These are phyloP conservation scores for Bostrychus sinensis DNA, from an alignment of 2,113 vertebrate species.

Conservation along the genomic window DNA sequence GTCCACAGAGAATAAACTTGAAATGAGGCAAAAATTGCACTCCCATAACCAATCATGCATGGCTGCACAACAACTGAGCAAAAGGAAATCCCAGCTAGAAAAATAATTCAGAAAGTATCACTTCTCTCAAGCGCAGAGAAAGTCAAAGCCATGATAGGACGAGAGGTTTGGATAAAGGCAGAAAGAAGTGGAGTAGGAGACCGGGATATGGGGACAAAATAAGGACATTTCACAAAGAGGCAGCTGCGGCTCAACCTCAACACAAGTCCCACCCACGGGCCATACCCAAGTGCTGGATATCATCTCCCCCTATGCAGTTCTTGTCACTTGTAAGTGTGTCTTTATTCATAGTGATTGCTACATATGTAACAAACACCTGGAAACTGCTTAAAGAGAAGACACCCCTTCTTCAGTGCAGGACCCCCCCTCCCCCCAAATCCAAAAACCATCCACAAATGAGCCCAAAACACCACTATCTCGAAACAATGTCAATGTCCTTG, in stretches of 20 bases:
- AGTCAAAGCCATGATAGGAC: conserved; percentile 15
- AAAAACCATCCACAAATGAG: conserved; percentile 36
- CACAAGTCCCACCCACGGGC: conserved; percentile 60
- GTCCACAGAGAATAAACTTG: conserved; percentile 86
- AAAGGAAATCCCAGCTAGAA: conserved; percentile 56
- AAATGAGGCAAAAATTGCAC: conserved; percentile 49
- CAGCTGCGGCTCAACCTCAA: conserved; percentile 75
- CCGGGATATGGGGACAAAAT: conserved; percentile 42
- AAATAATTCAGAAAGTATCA: conserved; percentile 59
- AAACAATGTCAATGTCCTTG: conserved; percentile 43
- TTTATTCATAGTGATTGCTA: conserved; percentile 49
- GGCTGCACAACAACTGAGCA: conserved; percentile 63
- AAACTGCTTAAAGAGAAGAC: conserved; percentile 53
- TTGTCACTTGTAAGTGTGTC: conserved; percentile 38
- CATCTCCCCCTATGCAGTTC: conserved; percentile 30
- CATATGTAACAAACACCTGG: conserved; percentile 55
- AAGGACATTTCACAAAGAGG: conserved; percentile 76
- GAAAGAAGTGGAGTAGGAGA: conserved; percentile 16
- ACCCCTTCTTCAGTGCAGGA: conserved; percentile 57
- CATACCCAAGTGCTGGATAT: conserved; percentile 61
- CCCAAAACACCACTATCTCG: conserved; percentile 9
- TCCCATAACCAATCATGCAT: conserved; percentile 62
- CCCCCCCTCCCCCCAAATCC: conserved; percentile 5
- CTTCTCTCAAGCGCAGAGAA: conserved; percentile 55
- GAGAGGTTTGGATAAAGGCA: conserved; percentile 26